These are phyloP conservation scores for Iguana delicatissima DNA, from an alignment of 2,797 vertebrate genomes.

Conservation along the genomic window DNA sequence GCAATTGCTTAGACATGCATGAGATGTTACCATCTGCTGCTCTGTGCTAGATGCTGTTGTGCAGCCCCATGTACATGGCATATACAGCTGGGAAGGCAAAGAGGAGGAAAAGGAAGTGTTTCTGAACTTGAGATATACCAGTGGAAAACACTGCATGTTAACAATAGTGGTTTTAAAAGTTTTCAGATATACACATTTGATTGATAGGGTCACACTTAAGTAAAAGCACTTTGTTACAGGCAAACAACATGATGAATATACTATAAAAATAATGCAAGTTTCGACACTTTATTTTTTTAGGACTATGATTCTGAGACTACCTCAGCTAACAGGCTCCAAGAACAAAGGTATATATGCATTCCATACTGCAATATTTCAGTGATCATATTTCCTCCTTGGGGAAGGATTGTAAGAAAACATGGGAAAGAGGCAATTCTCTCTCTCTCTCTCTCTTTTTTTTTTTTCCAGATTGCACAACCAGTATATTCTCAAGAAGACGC, in stretches of 20 bases:
- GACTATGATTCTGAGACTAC: too few relatives aligned
- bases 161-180: background rate
- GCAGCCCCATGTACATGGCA: conserved; percentile 37
- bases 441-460: too few relatives aligned
- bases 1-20: conserved; percentile 64
- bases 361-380: background rate
- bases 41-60: conserved; percentile 59
- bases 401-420: background rate
- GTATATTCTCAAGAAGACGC: background rate
- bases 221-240: background rate
- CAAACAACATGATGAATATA: background rate
- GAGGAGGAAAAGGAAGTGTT: conserved; percentile 34
- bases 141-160: background rate
- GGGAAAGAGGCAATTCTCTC: background rate
- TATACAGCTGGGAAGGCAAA: conserved; percentile 20
- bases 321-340: too few relatives aligned
- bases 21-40: conserved; percentile 60
- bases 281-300: too few relatives aligned
- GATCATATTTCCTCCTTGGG: background rate
- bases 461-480: background rate
- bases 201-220: too few relatives aligned
- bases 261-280: background rate
- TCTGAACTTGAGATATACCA: conserved; percentile 16
- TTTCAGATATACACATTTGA: background rate
- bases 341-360: background rate